Evolutionary conservation across 2,888 invertebrate genomes (phyloP).

Genomic region (Tipula helvola): DNA sequence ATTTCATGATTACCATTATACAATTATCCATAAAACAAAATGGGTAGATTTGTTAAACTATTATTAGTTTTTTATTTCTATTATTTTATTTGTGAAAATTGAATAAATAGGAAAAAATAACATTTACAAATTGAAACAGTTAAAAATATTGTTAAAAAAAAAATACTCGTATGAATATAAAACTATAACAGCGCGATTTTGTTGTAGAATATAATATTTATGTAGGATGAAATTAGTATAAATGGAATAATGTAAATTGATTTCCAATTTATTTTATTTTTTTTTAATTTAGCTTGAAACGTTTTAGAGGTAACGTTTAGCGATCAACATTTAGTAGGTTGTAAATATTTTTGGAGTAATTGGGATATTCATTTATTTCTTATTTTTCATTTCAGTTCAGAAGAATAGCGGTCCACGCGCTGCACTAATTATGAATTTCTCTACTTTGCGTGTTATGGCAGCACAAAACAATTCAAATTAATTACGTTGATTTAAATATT

Average conservation of each 20-base stretch:
- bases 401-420: too few relatives aligned
- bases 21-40: background rate
- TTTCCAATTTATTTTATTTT: too few relatives aligned
- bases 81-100: background rate
- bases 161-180: background rate
- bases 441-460: too few relatives aligned
- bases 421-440: too few relatives aligned
- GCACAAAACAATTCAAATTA: too few relatives aligned
- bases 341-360: too few relatives aligned
- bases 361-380: too few relatives aligned
- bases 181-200: background rate
- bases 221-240: background rate
- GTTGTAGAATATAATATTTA: background rate
- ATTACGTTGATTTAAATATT: too few relatives aligned
- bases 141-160: background rate
- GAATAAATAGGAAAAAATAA: background rate
- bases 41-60: background rate
- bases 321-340: too few relatives aligned
- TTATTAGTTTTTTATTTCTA: background rate
- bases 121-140: background rate
- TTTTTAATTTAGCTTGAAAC: too few relatives aligned
- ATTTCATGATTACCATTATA: background rate
- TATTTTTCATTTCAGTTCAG: too few relatives aligned
- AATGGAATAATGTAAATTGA: background rate
- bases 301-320: too few relatives aligned